A percentile compares a stretch with the other conserved stretches of the same genome.
These are phyloP conservation scores for Fissipunctia ypsillon DNA, from an alignment of 2,888 invertebrate genomes.

Conservation along the genomic window DNA sequence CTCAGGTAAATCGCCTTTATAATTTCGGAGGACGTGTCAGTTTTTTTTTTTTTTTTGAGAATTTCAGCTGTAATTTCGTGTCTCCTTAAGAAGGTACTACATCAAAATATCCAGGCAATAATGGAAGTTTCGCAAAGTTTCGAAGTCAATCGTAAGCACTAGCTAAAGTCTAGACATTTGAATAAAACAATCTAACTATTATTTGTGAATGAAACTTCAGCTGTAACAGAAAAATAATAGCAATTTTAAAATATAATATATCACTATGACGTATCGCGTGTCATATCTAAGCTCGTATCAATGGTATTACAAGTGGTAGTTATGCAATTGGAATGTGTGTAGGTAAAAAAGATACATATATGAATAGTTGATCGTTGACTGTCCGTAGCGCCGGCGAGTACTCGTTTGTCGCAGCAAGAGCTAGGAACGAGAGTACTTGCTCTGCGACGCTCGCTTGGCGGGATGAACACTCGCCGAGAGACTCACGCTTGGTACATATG, in stretches of 20 bases:
- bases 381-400: not conserved
- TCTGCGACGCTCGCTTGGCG: not conserved
- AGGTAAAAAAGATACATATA: not conserved
- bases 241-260: constrained; percentile 19
- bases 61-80: not conserved
- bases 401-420: not conserved
- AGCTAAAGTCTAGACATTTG: constrained; percentile 29
- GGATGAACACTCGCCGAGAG: not conserved
- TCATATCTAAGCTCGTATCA: constrained; percentile 39
- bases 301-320: constrained; percentile 36
- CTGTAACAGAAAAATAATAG: constrained; percentile 22
- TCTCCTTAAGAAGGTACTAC: not conserved
- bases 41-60: too few species aligned
- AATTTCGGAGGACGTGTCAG: constrained; percentile 16
- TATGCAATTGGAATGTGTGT: constrained; percentile 36
- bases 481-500: not conserved
- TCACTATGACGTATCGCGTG: constrained; percentile 23
- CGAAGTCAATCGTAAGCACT: constrained; percentile 15
- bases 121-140: constrained; percentile 14
- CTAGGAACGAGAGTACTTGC: not conserved
- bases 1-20: constrained; percentile 41
- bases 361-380: not conserved
- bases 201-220: constrained; percentile 10
- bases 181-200: constrained; percentile 23
- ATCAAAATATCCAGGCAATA: not conserved